Conservation (phyloP, 1,140 invertebrate species). For the Drosophila subpulchrella region DNA sequence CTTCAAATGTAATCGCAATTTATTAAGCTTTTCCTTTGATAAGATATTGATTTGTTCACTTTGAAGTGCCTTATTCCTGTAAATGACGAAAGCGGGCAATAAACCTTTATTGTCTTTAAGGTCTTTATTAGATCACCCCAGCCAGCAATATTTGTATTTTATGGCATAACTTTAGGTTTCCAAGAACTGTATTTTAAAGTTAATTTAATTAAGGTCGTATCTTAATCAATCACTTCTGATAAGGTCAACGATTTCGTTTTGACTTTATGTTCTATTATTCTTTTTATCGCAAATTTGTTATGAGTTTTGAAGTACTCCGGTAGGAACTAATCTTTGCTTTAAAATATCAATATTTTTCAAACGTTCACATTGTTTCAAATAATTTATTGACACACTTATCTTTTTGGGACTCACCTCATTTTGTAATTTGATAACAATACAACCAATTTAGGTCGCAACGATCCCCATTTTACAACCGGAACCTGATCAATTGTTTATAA, state of each 20-base stretch:
- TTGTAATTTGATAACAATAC: conserved; percentile 2
- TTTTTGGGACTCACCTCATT: not conserved
- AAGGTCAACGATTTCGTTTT: not conserved
- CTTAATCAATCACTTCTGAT: not conserved
- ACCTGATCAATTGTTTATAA: conserved; percentile 12
- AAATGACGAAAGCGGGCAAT: conserved; percentile 15
- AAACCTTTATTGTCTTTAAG: conserved; percentile 8
- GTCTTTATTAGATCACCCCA: conserved; percentile 2
- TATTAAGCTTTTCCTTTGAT: conserved; percentile 10
- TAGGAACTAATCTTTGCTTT: too few relatives aligned
- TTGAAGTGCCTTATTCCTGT: conserved; percentile 33
- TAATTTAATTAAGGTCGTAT: not conserved
- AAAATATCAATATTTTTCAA: not conserved
- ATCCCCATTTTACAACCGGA: conserved; percentile 13
- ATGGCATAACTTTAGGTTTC: not conserved
- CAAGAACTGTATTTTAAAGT: not conserved
- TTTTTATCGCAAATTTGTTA: not conserved
- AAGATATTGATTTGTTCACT: conserved; percentile 42
- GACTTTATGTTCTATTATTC: not conserved
- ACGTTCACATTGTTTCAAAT: not conserved
- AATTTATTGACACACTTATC: conserved; percentile 27
- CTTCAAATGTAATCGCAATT: conserved; percentile 13
- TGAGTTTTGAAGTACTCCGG: not conserved
- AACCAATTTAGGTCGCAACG: not conserved
- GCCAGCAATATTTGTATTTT: conserved; percentile 7